Conservation (phyloP, 2,888 invertebrate species). For the Gymnosoma rotundatum region DNA sequence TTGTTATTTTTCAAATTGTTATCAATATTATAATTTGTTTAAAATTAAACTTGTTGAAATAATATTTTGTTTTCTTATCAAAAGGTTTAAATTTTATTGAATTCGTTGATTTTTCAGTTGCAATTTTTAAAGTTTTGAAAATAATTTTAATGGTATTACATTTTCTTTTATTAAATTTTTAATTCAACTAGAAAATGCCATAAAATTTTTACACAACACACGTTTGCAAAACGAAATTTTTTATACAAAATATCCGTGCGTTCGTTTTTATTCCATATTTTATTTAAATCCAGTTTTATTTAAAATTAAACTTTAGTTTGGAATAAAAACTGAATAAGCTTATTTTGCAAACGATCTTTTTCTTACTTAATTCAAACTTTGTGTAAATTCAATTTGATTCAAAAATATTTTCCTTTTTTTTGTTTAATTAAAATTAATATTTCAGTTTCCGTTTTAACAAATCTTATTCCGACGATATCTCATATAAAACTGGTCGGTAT, state of each 20-base stretch:
- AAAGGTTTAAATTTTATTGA: constrained; percentile 54
- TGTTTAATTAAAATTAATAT: constrained; percentile 14
- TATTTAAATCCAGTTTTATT: background rate
- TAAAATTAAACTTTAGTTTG: constrained; percentile 13
- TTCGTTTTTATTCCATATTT: constrained; percentile 62
- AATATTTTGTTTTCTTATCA: constrained; percentile 55
- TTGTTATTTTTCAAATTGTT: background rate
- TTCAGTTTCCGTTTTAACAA: constrained; percentile 67
- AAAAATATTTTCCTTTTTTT: background rate
- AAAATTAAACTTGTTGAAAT: constrained; percentile 14
- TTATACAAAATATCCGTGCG: constrained; percentile 72
- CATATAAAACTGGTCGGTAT: constrained; percentile 73
- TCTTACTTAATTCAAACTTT: constrained; percentile 42
- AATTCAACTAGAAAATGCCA: constrained; percentile 68
- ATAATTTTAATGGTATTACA: constrained; percentile 58
- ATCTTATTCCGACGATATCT: constrained; percentile 74
- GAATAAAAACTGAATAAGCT: constrained; percentile 72
- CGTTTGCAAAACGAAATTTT: constrained; percentile 41
- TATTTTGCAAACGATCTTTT: constrained; percentile 63
- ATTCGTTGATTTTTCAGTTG: constrained; percentile 44
- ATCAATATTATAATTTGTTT: background rate
- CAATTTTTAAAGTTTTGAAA: constrained; percentile 28
- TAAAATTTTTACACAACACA: constrained; percentile 56
- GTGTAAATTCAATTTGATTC: constrained; percentile 1
- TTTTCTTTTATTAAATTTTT: constrained; percentile 49